phyloP scores from a whole-genome alignment of 2,888 invertebrate genomes.

The Oegoconia quadripuncta region DNA sequence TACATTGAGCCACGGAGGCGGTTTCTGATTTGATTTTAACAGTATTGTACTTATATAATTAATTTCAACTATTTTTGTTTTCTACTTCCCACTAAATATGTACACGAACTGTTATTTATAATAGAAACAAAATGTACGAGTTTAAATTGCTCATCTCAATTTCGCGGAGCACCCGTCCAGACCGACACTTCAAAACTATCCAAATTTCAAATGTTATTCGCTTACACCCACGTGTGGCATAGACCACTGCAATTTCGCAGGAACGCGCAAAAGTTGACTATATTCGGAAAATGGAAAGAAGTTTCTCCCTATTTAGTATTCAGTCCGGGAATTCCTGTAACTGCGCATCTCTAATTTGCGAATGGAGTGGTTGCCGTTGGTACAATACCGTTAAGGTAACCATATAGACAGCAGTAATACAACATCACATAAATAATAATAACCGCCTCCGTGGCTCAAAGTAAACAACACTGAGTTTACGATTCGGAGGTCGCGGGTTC shows the following conservation, averaged over 20 bases:
- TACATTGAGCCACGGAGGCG: too few species aligned
- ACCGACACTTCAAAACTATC: not conserved
- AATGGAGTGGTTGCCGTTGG: not conserved
- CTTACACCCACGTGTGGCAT: not conserved
- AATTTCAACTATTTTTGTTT: too few species aligned
- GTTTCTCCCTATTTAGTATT: constrained; percentile 12
- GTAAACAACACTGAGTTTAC: too few species aligned
- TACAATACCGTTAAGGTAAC: not conserved
- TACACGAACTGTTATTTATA: too few species aligned
- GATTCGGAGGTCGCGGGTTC: too few species aligned
- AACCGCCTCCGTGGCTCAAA: too few species aligned
- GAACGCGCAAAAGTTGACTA: constrained; percentile 4
- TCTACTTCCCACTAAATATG: too few species aligned
- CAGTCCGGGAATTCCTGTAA: constrained; percentile 15
- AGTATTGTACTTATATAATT: too few species aligned
- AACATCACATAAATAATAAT: too few species aligned
- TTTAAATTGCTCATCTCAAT: too few species aligned
- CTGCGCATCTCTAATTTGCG: constrained; percentile 25
- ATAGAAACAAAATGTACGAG: too few species aligned
- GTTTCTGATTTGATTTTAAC: too few species aligned
- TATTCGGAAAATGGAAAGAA: constrained; percentile 22
- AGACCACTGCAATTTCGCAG: constrained; percentile 1
- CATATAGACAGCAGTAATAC: constrained; percentile 15
- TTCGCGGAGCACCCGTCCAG: not conserved
- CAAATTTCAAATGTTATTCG: not conserved